Evolutionary conservation across 37 sponge, comb jelly and placozoan species (phyloP).

Genomic region (Lycopodina hypogea): DNA sequence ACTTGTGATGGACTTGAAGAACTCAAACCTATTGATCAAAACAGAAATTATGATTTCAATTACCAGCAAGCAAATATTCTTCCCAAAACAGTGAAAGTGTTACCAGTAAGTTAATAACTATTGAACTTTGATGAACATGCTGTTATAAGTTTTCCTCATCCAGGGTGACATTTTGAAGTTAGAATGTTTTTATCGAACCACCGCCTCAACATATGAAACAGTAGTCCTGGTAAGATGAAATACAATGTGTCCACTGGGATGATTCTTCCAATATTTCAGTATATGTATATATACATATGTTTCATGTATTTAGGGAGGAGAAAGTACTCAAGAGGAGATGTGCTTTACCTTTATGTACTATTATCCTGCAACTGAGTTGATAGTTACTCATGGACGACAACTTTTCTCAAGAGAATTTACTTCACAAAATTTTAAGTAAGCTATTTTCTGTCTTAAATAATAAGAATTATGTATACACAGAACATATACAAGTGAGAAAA

Average conservation of each 20-base stretch:
- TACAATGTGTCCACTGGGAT: neutral
- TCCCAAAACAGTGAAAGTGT: neutral
- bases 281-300: neutral
- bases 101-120: neutral
- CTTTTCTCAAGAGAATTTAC: no score
- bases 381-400: no score
- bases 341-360: neutral
- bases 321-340: neutral
- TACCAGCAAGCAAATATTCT: neutral
- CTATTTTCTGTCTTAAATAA: no score
- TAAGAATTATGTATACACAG: no score
- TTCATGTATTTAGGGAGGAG: constrained; percentile 1
- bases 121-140: neutral
- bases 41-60: neutral
- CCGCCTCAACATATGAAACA: neutral
- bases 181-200: neutral
- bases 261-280: neutral
- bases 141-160: neutral
- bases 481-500: no score
- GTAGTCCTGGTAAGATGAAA: neutral
- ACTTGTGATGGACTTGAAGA: neutral
- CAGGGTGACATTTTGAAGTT: neutral
- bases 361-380: no score
- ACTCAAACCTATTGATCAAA: neutral
- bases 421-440: no score